Conservation (phyloP, 2,113 vertebrate genomes). For the Gymnorhina tibicen region DNA sequence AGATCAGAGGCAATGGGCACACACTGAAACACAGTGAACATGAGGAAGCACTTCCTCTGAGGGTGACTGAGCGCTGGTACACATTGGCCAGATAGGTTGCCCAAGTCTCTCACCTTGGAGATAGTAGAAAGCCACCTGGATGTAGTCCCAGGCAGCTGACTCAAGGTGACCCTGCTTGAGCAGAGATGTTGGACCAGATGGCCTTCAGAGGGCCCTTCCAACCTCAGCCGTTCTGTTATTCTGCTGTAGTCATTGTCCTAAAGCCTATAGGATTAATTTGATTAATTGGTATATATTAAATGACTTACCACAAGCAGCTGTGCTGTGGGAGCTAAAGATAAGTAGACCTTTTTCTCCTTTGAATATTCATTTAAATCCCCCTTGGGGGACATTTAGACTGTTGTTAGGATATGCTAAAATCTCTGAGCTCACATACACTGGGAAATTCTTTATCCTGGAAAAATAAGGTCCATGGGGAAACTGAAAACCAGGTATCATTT, state of each 20-base stretch:
- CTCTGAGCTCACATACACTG: neutral
- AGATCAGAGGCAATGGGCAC: neutral
- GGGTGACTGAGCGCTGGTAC: neutral
- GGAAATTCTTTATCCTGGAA: neutral
- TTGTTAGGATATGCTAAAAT: neutral
- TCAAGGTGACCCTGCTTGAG: neutral
- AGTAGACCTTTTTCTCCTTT: neutral
- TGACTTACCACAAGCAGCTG: neutral
- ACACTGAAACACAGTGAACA: neutral
- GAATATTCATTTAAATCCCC: neutral
- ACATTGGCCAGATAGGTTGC: neutral
- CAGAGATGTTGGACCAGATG: neutral
- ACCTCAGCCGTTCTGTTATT: neutral
- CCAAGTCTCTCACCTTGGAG: neutral
- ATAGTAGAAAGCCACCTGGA: neutral
- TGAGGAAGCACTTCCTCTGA: neutral
- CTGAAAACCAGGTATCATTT: neutral
- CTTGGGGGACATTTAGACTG: neutral
- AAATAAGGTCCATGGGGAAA: neutral
- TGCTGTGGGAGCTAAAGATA: neutral
- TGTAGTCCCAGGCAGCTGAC: neutral
- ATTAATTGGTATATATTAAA: neutral
- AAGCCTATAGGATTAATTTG: neutral
- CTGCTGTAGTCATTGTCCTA: neutral
- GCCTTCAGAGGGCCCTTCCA: neutral